A percentile compares a stretch with the other conserved stretches of the same genome.
Evolutionary conservation across 2,113 vertebrate genomes (phyloP).

Genomic region (Centropus bengalensis): DNA sequence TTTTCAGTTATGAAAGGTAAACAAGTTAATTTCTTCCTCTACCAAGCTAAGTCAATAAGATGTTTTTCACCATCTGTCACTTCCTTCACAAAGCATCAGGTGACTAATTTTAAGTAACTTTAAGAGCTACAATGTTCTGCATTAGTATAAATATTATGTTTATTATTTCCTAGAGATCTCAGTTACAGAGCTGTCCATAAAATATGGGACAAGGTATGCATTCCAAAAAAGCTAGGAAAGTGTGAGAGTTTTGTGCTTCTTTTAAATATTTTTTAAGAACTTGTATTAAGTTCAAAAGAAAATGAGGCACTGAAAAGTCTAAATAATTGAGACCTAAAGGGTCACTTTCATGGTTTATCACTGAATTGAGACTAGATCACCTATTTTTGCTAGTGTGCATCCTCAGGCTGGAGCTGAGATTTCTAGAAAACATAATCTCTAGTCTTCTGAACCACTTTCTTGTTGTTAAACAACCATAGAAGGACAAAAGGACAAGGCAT

Average conservation of each 20-base stretch:
- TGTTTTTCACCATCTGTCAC: not conserved
- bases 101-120: not conserved
- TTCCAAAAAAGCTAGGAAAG: not conserved
- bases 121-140: not conserved
- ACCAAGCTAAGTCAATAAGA: not conserved
- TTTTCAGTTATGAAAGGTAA: not conserved
- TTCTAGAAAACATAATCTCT: not conserved
- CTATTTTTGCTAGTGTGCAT: not conserved
- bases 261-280: too few relatives aligned
- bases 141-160: not conserved
- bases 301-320: too few relatives aligned
- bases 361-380: not conserved
- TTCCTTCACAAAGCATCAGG: not conserved
- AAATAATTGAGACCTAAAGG: not conserved
- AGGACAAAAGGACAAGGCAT: not conserved
- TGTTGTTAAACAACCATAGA: not conserved
- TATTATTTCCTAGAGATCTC: not conserved
- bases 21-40: not conserved
- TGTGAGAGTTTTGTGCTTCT: not conserved
- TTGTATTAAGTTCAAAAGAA: too few relatives aligned
- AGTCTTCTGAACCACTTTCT: not conserved
- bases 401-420: not conserved
- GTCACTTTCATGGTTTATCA: not conserved
- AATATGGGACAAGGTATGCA: not conserved
- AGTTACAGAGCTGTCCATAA: not conserved